Base-by-base conservation (phyloP, 1,140 invertebrate genomes). In the Colletes latitarsis region DNA sequence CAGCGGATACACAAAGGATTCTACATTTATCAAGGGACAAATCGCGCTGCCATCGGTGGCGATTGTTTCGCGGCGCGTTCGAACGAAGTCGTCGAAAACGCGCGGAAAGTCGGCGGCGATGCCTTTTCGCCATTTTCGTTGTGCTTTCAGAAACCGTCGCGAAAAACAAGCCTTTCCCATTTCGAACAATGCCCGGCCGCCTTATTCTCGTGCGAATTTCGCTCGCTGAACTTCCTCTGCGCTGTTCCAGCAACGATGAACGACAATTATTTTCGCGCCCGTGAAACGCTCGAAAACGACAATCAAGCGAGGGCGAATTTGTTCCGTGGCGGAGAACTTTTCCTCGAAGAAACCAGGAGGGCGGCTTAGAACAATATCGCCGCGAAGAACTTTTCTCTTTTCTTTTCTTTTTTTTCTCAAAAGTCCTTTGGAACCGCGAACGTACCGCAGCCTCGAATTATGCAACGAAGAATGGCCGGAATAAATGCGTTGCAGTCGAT, bases 121-220 rank as follows among this genome's bases (percentile, higher is more conserved):
- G 71, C 49, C 43, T 74, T 86, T 85, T 53, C 52, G 52, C 41
- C 58, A 6, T 49, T 64, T 67, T 72, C 64, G 21, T 12, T 15
- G 21, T 66, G 46, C 68, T 64, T 78, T 57, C 62, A 62, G 55
- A 53, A 49, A 53, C 58, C 58, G 76, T 63, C 82, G 71, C 60
- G 82, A 90, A 90, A 89, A 90, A 90, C 88, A 90, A 90, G 89
- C 78, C 84, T 89, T 90, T 89, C 85, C 87, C 88, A 90, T 90
- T 90, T 88, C 86, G 79, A 82, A 85, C 83, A 81, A 87, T 67
- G 57, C 30, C 66, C 30, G 19, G 14, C 49, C 57, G 81, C 76
- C 81, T 84, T 81, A 80, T 82, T 81, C 74, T 46, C 83, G 83
- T 58, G 73, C 69, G 58, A 81, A 69, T 79, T 67, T 85, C 82